These are phyloP conservation scores for Pelvicachromis taeniatus DNA, from an alignment of 2,113 vertebrate genomes.

Conservation along the genomic window DNA sequence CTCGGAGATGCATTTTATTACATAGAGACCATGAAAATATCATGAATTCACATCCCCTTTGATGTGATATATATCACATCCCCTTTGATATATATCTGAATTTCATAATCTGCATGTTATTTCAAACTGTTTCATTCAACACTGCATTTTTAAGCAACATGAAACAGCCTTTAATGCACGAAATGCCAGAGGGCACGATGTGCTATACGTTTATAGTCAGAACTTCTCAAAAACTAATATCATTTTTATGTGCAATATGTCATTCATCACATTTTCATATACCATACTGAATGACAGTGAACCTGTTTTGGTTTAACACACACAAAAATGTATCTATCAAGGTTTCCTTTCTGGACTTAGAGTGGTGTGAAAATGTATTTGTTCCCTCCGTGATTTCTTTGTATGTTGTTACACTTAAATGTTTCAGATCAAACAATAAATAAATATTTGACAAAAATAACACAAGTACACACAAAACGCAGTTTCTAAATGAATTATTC, in stretches of 20 bases:
- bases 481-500: neutral
- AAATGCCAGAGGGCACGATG: neutral
- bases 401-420: neutral
- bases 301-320: neutral
- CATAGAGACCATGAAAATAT: neutral
- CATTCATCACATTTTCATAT: constrained; percentile 1
- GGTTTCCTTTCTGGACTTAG: neutral
- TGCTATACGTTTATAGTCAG: neutral
- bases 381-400: neutral
- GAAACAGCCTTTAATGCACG: neutral
- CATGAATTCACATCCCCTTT: constrained; percentile 12
- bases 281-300: neutral
- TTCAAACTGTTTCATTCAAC: constrained; percentile 3
- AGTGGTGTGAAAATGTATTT: neutral
- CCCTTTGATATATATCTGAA: neutral
- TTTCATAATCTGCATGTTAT: constrained; percentile 23
- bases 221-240: neutral
- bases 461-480: neutral
- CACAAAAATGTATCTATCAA: neutral
- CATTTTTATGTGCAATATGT: neutral
- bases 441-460: neutral
- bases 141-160: constrained; percentile 7
- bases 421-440: neutral
- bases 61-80: neutral
- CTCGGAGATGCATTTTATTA: neutral